Evolutionary conservation across 2,113 vertebrate genomes (phyloP).

Genomic region (Gallinago media): DNA sequence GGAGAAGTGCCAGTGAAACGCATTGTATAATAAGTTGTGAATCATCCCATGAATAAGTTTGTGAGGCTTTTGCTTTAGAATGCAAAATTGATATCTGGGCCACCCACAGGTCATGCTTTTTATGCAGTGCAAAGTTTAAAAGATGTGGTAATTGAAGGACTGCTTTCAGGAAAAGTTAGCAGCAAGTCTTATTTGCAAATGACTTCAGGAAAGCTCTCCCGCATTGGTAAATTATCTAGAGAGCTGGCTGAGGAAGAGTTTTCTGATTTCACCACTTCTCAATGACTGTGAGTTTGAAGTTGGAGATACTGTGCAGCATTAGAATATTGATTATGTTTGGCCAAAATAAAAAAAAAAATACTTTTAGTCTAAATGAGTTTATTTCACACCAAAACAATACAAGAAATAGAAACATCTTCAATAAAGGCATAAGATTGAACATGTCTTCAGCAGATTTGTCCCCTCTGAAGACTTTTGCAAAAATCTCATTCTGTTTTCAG

Average conservation of each 20-base stretch:
- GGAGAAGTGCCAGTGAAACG: constrained; percentile 14
- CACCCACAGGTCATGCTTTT: not conserved
- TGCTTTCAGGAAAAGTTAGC: not conserved
- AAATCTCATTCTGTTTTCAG: not conserved
- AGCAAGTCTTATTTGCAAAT: not conserved
- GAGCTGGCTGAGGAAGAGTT: not conserved
- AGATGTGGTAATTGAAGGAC: not conserved
- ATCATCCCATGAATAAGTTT: not conserved
- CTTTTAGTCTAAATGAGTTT: not conserved
- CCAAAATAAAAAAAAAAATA: not conserved
- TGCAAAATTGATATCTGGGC: not conserved
- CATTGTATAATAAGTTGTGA: constrained; percentile 10
- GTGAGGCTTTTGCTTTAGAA: not conserved
- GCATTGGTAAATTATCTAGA: not conserved
- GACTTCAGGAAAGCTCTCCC: not conserved
- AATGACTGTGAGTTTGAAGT: not conserved
- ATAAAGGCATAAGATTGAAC: not conserved
- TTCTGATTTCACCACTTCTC: not conserved
- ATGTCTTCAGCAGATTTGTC: not conserved
- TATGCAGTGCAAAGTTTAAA: not conserved
- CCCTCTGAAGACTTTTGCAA: not conserved
- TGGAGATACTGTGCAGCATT: not conserved
- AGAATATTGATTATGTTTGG: not conserved
- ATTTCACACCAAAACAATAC: not conserved
- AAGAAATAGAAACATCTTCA: not conserved